phyloP scores from a whole-genome alignment of 2,113 vertebrate species.

The Cephalopterus ornatus region DNA sequence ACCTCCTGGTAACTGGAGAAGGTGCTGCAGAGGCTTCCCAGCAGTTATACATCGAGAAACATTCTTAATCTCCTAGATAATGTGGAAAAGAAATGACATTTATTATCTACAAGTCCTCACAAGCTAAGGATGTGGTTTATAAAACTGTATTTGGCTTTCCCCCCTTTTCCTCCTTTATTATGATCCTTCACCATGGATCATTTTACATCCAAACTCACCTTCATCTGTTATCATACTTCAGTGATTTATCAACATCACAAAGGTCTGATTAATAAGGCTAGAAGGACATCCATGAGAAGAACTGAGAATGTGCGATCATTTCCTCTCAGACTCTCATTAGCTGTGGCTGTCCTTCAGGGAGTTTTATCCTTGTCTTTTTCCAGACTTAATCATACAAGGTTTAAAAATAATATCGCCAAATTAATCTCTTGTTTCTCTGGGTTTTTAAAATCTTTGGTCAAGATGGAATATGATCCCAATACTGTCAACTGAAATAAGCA shows the following conservation, averaged over 20 bases:
- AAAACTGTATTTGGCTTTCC: neutral
- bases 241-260: slow-evolving; percentile 6
- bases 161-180: slow-evolving; percentile 6
- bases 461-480: neutral
- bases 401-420: slow-evolving; percentile 13
- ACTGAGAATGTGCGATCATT: slow-evolving; percentile 12
- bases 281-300: slow-evolving; percentile 44
- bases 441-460: neutral
- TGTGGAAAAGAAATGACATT: slow-evolving; percentile 18
- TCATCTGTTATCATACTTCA: slow-evolving; percentile 6
- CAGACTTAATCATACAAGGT: neutral
- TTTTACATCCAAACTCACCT: slow-evolving; percentile 38
- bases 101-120: slow-evolving; percentile 46
- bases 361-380: slow-evolving; percentile 21
- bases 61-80: slow-evolving; percentile 57
- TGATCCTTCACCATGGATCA: slow-evolving; percentile 25
- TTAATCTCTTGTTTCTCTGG: neutral
- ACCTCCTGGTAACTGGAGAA: slow-evolving; percentile 54
- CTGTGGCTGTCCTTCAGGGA: slow-evolving; percentile 1
- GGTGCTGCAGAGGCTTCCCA: slow-evolving; percentile 44
- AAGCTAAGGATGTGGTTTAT: slow-evolving; percentile 39
- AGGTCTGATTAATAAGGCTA: slow-evolving; percentile 23
- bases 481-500: neutral
- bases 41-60: slow-evolving; percentile 32
- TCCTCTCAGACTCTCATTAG: slow-evolving; percentile 36